Base-by-base conservation (phyloP, 1,140 invertebrate genomes). In the Globodera rostochiensis region DNA sequence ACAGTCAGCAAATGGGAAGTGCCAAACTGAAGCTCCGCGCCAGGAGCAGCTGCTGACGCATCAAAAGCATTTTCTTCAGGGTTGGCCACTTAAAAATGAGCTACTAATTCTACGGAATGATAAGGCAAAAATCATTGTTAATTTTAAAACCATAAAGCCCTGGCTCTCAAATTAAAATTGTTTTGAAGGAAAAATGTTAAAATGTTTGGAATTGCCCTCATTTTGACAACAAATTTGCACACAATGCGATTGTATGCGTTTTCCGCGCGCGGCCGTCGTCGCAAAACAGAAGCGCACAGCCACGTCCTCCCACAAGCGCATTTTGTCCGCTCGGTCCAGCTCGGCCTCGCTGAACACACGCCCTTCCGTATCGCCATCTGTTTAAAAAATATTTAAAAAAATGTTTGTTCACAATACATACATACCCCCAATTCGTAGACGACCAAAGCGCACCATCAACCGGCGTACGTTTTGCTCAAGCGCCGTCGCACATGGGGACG, bases 241-340 rank as follows among this genome's bases (percentile, higher is more conserved):
- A 83, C 82, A 25, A 80, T 79, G 71, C 78, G 46, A 13, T 66
- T 84, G 83, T 21, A 84, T 47, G 47, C 66, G 75, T 53, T 74
- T 74, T 45, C 83, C 83, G 25, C 83, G 67, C 11, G 57, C 78
- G 21, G 76, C 53, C 45, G 84, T 84, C 36, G 83, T 84, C 1
- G 67, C 83, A 46, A 84, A 84, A 53, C 83, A 84, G 46, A 84
- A 81, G 6, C 83, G 84, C 19, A 84, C 66, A 15, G 77, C 83
- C 36, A 84, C 80, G 69, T 84, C 83, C 60, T 84, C 83, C 45
- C 80, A 64, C 19, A 84, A 45, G 45, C 66, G 45, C 57, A 81
- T 66, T 25, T 36, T 19, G 19, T 71, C 47, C 25, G 83, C 49
- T 13, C 21, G 46, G 1, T 13, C 53, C 36, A 84, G 50, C 50